A percentile compares a stretch with the other conserved stretches of the same genome.
These are phyloP conservation scores for Gopherus evgoodei DNA, from an alignment of 2,113 vertebrate species.

Conservation along the genomic window DNA sequence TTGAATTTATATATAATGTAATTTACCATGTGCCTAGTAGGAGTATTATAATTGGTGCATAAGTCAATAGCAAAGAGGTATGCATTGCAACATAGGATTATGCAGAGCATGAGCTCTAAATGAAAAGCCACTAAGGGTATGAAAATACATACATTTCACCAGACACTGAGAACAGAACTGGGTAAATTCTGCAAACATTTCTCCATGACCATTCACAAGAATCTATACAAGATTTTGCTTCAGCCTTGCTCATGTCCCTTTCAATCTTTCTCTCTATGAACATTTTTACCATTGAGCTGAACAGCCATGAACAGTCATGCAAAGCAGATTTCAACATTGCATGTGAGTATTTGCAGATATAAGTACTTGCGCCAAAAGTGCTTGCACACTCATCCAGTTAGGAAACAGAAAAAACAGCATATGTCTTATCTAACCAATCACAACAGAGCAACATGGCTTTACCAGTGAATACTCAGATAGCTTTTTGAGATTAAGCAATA, in stretches of 20 bases:
- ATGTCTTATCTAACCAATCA: background rate
- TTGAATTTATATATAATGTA: background rate
- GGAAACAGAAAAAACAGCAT: background rate
- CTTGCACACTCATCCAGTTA: background rate
- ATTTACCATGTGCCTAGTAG: background rate
- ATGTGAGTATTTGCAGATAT: background rate
- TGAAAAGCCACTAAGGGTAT: rapidly evolving
- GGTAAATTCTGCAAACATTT: background rate
- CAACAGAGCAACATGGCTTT: background rate
- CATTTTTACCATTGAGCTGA: background rate
- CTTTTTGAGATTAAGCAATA: background rate
- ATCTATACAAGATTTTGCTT: background rate
- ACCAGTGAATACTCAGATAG: background rate
- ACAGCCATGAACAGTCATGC: background rate
- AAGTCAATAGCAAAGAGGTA: background rate
- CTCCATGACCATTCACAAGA: background rate
- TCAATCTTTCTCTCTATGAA: background rate
- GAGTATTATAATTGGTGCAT: background rate
- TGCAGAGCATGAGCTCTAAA: background rate
- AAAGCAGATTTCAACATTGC: background rate
- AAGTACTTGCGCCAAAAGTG: background rate
- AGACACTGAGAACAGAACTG: background rate
- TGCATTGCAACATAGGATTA: background rate
- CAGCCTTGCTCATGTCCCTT: background rate
- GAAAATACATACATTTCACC: background rate